Evolutionary conservation across 2,113 vertebrate genomes (phyloP).

Genomic region (human (Homo sapiens)): DNA sequence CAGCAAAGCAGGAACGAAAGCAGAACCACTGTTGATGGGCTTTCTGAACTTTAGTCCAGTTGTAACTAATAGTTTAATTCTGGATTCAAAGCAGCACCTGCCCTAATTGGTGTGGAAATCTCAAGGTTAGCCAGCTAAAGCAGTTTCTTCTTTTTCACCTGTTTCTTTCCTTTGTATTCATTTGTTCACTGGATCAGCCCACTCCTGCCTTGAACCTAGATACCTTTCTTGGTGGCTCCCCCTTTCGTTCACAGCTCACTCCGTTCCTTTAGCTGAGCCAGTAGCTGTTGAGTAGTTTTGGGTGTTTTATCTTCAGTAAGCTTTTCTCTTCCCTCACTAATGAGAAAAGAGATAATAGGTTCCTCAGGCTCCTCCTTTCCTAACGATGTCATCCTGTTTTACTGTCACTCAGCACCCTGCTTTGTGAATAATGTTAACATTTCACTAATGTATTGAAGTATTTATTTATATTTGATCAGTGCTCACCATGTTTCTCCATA

Average conservation of each 20-base stretch:
- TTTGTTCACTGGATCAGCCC: background rate
- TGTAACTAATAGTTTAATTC: conserved; percentile 18
- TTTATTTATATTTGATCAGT: background rate
- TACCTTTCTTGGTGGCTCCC: background rate
- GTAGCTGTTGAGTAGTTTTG: background rate
- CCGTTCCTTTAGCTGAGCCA: background rate
- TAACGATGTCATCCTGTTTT: background rate
- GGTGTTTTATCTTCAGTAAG: background rate
- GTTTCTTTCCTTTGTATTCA: background rate
- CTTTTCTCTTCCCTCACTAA: background rate
- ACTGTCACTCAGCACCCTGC: background rate
- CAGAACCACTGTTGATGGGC: background rate
- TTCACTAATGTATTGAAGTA: background rate
- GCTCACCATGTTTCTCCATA: background rate
- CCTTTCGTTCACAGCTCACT: background rate
- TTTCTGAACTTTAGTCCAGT: background rate
- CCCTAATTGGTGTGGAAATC: background rate
- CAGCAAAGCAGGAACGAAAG: background rate
- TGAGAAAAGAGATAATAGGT: background rate
- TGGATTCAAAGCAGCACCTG: background rate
- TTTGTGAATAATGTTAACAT: background rate
- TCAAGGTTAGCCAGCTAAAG: background rate
- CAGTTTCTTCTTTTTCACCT: background rate
- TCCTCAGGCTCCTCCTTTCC: background rate
- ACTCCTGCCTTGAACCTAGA: background rate